These are phyloP conservation scores for Passerculus sandwichensis DNA, from an alignment of 2,797 vertebrate genomes.

Conservation along the genomic window DNA sequence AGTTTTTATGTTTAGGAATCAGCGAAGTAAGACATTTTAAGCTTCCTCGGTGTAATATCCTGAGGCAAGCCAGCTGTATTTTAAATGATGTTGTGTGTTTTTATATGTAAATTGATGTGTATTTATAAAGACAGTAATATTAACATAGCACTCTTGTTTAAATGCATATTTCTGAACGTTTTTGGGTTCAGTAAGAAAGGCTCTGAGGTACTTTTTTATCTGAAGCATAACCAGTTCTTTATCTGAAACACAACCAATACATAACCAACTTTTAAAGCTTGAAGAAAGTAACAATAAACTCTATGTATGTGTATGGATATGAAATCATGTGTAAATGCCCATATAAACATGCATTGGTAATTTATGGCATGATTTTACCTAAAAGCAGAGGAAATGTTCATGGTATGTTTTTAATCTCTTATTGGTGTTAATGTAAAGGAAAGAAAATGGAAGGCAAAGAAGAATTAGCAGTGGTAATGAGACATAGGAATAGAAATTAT, in stretches of 20 bases:
- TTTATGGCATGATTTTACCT: neutral
- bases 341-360: neutral
- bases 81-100: neutral
- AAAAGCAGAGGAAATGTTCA: neutral
- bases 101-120: neutral
- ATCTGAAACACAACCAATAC: neutral
- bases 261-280: neutral
- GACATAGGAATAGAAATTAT: neutral
- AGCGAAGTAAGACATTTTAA: neutral
- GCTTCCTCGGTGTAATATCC: neutral
- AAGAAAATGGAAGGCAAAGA: neutral
- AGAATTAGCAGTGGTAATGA: neutral
- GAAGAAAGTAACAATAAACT: neutral
- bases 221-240: neutral
- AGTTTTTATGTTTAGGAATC: neutral
- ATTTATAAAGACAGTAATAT: neutral
- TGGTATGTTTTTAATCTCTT: neutral
- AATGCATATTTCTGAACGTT: neutral
- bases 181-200: neutral
- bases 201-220: neutral
- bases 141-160: neutral
- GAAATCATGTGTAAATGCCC: neutral
- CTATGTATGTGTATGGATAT: neutral
- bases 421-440: neutral
- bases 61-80: conserved; percentile 23